Evolutionary conservation across 1,140 invertebrate species (phyloP), one percentile per base, ranked within the genome.

Genomic region (Drosophila serrata): DNA sequence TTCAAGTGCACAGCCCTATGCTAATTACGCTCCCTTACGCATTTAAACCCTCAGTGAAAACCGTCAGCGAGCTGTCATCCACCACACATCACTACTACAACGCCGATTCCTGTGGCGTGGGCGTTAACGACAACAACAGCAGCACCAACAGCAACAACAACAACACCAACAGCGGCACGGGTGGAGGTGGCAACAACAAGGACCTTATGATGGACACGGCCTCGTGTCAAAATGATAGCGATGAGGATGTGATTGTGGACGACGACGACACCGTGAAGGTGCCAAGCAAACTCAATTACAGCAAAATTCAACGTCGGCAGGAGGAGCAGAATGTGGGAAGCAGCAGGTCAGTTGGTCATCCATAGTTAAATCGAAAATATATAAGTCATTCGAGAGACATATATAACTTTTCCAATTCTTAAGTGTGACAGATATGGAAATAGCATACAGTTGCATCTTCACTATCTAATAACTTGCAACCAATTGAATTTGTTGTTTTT

Each of bases 71-170:
- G 79, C 82, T 92, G 76, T 92, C 91, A 80, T 92, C 91, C 31
- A 92, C 91, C 75, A 92, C 91, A 56, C 91, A 92, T 80, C 90
- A 92, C 61, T 92, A 92, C 46, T 92, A 92, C 79, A 92, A 92
- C 51, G 91, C 91, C 42, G 91, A 92, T 59, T 92, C 91, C 62
- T 92, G 91, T 56, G 88, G 87, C 64, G 82, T 69, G 79, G 81
- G 82, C 77, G 81, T 81, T 11, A 77, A 40, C 45, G 86, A 79
- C 48, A 78, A 77, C 33, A 58, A 61, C 78, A 79, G 56, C 72
- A 81, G 79, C n/a, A n/a, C n/a, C 63, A 72, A 59, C 60, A 82
- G 62, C 61, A 77, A 56, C 67, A 79, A 37, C 73, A 79, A 37
- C 77, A 64, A 42, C 64, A 61, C 56, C 61, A 80, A 57, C 64